Evolutionary conservation across 2,797 vertebrate genomes (phyloP), one percentile per base, ranked within the genome.

Genomic region (Discoglossus pictus): DNA sequence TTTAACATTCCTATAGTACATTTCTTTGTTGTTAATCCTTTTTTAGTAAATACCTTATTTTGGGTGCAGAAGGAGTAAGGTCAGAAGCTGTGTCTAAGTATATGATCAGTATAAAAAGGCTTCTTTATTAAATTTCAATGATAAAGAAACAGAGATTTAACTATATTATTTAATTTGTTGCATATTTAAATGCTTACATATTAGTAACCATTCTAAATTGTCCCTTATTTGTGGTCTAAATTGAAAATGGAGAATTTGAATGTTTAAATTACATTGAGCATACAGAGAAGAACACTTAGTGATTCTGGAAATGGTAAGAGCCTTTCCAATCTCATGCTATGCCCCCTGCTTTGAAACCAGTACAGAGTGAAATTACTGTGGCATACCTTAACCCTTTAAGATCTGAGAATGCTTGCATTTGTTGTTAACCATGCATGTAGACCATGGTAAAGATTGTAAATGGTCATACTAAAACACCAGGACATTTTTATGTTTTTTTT

Each of bases 301-400:
- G 59, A 62, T 62, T 69, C 51, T 18, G 40, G 46, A 50, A 53
- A 48, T 69, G 58, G 67, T 51, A 62, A 59, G 51, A 59, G 60
- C 42, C 47, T 47, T 39, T 42, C 52, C 24, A 51, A 61, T 61
- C 67, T 69, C 51, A 54, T 55, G 51, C 67, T 62, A 54, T 61
- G 67, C 67, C 67, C 66, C 67, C 67, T 69, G 67, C 67, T 69
- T 69, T 54, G 67, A 69, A 69, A 69, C 60, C 59, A 69, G 58
- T 69, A 51, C 58, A 62, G 67, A 55, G 67, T 62, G 67, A 69
- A 69, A 69, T 69, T 69, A 69, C 31, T 61, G 67, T 61, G 59
- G 38, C 61, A 21, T 55, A 40, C 34, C 43, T 67, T 62, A 69
- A 61, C 59, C 61, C 50, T 16, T 54, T 55, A 15, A 36, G 12